Percentiles rank a stretch among this genome's conserved stretches.
Conservation (phyloP, 2,888 invertebrate genomes). For the Germaria angustata region DNA sequence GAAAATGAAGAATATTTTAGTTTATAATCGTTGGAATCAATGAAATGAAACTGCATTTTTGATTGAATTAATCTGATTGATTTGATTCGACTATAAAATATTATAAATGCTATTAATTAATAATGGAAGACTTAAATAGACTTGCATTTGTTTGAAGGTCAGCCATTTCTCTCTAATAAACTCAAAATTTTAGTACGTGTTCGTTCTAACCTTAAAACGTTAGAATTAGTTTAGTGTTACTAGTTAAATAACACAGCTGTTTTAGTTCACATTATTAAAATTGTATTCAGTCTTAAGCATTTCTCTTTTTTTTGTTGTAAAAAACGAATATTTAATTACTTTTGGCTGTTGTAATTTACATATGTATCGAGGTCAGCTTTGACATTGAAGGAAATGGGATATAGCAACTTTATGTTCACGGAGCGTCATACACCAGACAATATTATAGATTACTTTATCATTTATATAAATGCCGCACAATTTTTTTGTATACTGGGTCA, state of each 20-base stretch:
- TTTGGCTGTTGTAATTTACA: neutral
- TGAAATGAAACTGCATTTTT: neutral
- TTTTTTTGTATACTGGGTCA: no score
- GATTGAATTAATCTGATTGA: neutral
- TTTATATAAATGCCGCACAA: no score
- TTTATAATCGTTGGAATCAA: neutral
- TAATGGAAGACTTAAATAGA: neutral
- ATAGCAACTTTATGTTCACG: no score
- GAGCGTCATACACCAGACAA: no score
- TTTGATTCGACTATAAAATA: neutral
- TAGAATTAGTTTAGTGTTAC: no score
- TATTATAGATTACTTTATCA: no score
- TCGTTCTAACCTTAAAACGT: neutral
- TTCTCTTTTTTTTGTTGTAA: neutral
- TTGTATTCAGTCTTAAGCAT: slow-evolving; percentile 1
- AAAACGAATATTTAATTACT: slow-evolving; percentile 26
- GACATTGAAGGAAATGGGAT: neutral
- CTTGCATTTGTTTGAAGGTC: neutral
- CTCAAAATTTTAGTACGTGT: no score
- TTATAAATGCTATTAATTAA: no score
- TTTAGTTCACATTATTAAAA: slow-evolving; percentile 44
- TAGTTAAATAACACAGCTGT: slow-evolving; percentile 34
- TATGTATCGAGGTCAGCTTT: slow-evolving; percentile 11
- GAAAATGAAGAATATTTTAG: neutral
- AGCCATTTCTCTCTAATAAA: no score